phyloP scores from a whole-genome alignment of 2,113 vertebrate species.

The Synchiropus splendidus region DNA sequence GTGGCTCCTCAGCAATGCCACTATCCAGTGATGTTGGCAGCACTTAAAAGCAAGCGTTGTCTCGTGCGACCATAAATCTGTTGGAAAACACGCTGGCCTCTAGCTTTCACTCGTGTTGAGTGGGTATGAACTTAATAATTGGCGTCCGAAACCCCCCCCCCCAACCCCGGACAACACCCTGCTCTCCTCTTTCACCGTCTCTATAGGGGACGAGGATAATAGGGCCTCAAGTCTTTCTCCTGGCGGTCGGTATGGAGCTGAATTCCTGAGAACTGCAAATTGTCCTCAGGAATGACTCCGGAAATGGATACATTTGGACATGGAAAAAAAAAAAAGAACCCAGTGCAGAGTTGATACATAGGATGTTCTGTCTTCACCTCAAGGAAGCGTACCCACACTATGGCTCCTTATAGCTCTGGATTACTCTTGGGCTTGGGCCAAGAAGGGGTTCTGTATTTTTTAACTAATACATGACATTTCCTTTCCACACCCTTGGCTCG shows the following conservation, averaged over 20 bases:
- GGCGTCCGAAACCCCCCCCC: slow-evolving; percentile 14
- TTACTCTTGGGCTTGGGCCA: slow-evolving; percentile 37
- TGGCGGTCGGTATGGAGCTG: slow-evolving; percentile 26
- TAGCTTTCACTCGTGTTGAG: no score
- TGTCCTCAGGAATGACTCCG: slow-evolving; percentile 53
- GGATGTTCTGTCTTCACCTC: slow-evolving; percentile 2
- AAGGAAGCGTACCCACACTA: slow-evolving; percentile 24
- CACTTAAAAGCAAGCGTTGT: slow-evolving; percentile 2
- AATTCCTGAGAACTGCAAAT: slow-evolving; percentile 55
- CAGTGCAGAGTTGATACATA: slow-evolving; percentile 1
- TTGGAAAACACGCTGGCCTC: no score
- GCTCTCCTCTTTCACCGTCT: slow-evolving; percentile 8
- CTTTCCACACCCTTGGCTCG: slow-evolving; percentile 38
- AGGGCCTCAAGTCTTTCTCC: slow-evolving; percentile 35
- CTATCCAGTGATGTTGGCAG: slow-evolving; percentile 8
- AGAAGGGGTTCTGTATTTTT: slow-evolving; percentile 30
- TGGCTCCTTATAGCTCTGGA: slow-evolving; percentile 8
- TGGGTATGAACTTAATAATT: slow-evolving; percentile 26
- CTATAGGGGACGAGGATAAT: slow-evolving; percentile 44
- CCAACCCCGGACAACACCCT: no score
- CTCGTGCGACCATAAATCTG: slow-evolving; percentile 7
- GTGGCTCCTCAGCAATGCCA: slow-evolving; percentile 13
- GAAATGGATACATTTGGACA: slow-evolving; percentile 52
- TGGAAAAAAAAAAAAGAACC: slow-evolving; percentile 42
- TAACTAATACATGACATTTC: slow-evolving; percentile 52